Conservation (phyloP, 2,888 invertebrate genomes). For the Phorcus lineatus region DNA sequence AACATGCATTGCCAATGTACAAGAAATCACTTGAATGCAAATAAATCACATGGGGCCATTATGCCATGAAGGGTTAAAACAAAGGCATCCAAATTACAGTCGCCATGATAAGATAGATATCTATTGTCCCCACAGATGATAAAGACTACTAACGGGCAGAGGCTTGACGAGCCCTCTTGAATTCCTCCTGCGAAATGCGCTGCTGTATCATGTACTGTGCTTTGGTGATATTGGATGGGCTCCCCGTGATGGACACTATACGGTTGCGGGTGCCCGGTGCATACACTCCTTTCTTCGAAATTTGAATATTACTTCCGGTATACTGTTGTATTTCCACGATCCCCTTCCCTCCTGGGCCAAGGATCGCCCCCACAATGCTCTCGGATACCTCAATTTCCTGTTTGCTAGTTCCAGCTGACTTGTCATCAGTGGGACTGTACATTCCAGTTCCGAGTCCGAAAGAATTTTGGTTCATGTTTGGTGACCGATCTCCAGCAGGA, state of each 20-base stretch:
- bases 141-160: slow-evolving; percentile 54
- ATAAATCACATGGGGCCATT: slow-evolving; percentile 9
- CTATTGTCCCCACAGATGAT: slow-evolving; percentile 19
- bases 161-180: slow-evolving; percentile 91
- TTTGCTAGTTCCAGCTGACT: slow-evolving; percentile 77
- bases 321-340: slow-evolving; percentile 97
- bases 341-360: slow-evolving; percentile 97
- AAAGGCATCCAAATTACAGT: slow-evolving; percentile 25
- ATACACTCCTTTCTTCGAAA: slow-evolving; percentile 98
- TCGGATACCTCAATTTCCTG: slow-evolving; percentile 87
- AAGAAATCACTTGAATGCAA: slow-evolving; percentile 11
- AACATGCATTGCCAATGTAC: slow-evolving; percentile 29
- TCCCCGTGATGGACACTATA: slow-evolving; percentile 96
- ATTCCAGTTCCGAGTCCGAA: slow-evolving; percentile 86
- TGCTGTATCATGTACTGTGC: slow-evolving; percentile 97
- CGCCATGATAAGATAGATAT: slow-evolving; percentile 13
- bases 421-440: slow-evolving; percentile 71
- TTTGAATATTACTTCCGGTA: slow-evolving; percentile 98
- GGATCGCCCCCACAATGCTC: slow-evolving; percentile 97
- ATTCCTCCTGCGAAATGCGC: slow-evolving; percentile 96
- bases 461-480: slow-evolving; percentile 86
- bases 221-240: slow-evolving; percentile 89
- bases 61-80: slow-evolving; percentile 28
- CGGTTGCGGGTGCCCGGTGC: slow-evolving; percentile 97
- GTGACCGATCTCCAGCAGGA: slow-evolving; percentile 57